Evolutionary conservation across 2,797 vertebrate genomes (phyloP).

Genomic region (Pantherophis alleghaniensis): DNA sequence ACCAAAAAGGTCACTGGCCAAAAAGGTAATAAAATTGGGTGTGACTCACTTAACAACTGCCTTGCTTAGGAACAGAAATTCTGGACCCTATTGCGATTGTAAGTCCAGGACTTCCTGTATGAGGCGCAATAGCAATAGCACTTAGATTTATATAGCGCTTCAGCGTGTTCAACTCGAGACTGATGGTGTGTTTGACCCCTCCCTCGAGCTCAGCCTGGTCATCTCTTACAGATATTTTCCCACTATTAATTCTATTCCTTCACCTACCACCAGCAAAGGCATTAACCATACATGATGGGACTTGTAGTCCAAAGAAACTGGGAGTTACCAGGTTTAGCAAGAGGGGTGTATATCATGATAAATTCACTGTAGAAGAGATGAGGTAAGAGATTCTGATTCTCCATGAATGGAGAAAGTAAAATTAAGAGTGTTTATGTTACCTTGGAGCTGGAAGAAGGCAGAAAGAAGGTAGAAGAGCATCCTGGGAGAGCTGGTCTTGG

Average conservation of each 20-base stretch:
- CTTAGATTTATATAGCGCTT: too few relatives aligned
- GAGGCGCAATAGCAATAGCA: too few relatives aligned
- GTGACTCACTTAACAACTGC: too few relatives aligned
- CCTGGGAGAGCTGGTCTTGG: rapidly evolving
- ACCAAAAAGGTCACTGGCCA: too few relatives aligned
- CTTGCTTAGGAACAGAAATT: too few relatives aligned
- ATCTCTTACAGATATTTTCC: neutral
- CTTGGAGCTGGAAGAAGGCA: constrained; percentile 48
- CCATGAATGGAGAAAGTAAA: neutral
- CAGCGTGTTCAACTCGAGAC: too few relatives aligned
- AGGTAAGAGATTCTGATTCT: neutral
- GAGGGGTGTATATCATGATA: too few relatives aligned
- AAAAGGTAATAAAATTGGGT: too few relatives aligned
- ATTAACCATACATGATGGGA: neutral
- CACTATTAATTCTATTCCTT: neutral
- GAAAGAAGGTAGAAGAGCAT: constrained; percentile 57
- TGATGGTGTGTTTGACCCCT: neutral
- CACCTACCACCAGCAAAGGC: neutral
- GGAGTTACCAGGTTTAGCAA: neutral
- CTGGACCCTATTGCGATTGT: too few relatives aligned
- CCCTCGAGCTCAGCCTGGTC: neutral
- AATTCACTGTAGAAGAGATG: too few relatives aligned
- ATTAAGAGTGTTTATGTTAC: constrained; percentile 23
- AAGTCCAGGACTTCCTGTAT: too few relatives aligned
- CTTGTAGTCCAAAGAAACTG: neutral